phyloP scores from a whole-genome alignment of 2,888 invertebrate species.

The Merodon equestris region DNA sequence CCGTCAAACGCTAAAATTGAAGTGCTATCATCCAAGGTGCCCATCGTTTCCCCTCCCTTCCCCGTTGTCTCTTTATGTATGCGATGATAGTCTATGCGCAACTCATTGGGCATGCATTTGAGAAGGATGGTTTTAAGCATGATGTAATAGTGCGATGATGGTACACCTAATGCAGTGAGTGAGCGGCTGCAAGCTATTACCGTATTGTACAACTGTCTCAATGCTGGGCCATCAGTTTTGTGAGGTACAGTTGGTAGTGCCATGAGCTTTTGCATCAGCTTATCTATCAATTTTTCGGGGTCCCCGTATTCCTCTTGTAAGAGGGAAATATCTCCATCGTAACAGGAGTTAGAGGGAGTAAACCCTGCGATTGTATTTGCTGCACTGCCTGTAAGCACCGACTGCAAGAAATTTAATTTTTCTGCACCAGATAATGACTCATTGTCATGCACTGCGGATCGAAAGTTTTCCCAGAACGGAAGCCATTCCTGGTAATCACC shows the following conservation, averaged over 20 bases:
- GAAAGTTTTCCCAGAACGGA: too few species aligned
- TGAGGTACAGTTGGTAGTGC: slow-evolving; percentile 5
- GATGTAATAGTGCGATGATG: slow-evolving; percentile 26
- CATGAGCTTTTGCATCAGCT: background rate
- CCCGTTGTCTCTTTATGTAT: too few species aligned
- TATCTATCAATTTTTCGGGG: background rate
- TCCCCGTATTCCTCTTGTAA: slow-evolving; percentile 38
- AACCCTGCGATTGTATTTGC: slow-evolving; percentile 19
- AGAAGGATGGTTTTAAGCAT: slow-evolving; percentile 32
- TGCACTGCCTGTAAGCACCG: slow-evolving; percentile 6
- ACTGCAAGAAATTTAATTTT: slow-evolving; percentile 35
- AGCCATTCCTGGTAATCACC: too few species aligned
- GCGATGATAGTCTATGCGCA: slow-evolving; percentile 22
- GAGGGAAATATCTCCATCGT: slow-evolving; percentile 25
- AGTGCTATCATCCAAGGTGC: too few species aligned
- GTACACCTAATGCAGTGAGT: background rate
- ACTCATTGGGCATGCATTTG: slow-evolving; percentile 7
- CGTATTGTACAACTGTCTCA: slow-evolving; percentile 30
- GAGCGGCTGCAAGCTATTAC: slow-evolving; percentile 6
- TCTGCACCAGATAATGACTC: slow-evolving; percentile 13
- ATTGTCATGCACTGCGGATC: slow-evolving; percentile 25
- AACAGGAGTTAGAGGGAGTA: slow-evolving; percentile 28
- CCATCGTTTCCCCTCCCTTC: too few species aligned
- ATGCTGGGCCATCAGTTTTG: slow-evolving; percentile 16
- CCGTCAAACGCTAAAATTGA: too few species aligned